These are phyloP conservation scores for Herminia tarsipennalis DNA, from an alignment of 2,888 invertebrate genomes.

Conservation along the genomic window DNA sequence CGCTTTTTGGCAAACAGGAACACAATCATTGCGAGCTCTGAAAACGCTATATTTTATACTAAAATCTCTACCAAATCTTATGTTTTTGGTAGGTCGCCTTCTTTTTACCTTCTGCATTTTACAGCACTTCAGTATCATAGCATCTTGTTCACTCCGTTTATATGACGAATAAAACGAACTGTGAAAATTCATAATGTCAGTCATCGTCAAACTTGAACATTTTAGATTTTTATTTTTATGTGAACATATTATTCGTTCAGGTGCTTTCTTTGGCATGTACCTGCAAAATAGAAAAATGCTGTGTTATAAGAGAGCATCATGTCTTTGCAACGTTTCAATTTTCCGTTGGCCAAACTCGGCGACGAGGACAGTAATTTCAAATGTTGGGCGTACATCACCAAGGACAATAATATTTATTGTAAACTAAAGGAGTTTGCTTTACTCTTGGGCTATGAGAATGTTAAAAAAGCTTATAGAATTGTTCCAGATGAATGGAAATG, in stretches of 20 bases:
- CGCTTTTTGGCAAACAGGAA: too few relatives aligned
- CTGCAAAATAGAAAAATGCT: not conserved
- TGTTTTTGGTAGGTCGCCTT: slow-evolving; percentile 24
- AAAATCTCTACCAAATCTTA: slow-evolving; percentile 22
- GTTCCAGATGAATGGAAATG: too few relatives aligned
- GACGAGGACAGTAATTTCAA: too few relatives aligned
- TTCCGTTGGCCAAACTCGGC: too few relatives aligned
- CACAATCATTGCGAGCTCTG: too few relatives aligned
- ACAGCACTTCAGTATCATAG: slow-evolving; percentile 26
- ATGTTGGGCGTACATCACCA: slow-evolving; percentile 17
- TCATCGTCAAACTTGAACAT: slow-evolving; percentile 11
- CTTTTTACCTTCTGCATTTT: slow-evolving; percentile 22
- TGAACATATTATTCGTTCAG: slow-evolving; percentile 10
- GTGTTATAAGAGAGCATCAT: slow-evolving; percentile 3
- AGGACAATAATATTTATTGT: slow-evolving; percentile 23
- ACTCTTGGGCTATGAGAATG: slow-evolving; percentile 22
- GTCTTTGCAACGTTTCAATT: slow-evolving; percentile 6
- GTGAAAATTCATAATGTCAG: slow-evolving; percentile 10
- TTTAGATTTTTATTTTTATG: slow-evolving; percentile 12
- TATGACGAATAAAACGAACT: slow-evolving; percentile 13
- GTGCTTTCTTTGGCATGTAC: too few relatives aligned
- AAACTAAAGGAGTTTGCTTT: slow-evolving; percentile 24
- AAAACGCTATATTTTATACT: slow-evolving; percentile 19
- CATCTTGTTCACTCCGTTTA: slow-evolving; percentile 22
- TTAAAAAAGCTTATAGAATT: slow-evolving; percentile 21